These are phyloP conservation scores for Torymus aiolomorphi DNA, from an alignment of 2,888 invertebrate genomes.

Conservation along the genomic window DNA sequence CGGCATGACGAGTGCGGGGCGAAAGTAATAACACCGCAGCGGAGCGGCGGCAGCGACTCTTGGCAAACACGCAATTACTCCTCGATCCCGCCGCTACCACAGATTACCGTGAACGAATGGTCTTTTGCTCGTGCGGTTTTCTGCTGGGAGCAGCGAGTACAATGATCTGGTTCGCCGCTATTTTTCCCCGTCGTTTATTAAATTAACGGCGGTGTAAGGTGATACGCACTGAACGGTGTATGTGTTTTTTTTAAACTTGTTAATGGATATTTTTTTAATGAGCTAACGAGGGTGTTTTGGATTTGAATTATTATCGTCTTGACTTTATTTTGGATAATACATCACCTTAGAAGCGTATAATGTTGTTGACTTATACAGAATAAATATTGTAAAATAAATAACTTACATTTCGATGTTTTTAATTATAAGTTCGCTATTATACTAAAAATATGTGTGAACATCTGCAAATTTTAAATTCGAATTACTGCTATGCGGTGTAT, in stretches of 20 bases:
- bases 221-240: not conserved
- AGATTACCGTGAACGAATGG: conserved; percentile 61
- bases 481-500: not conserved
- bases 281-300: no score
- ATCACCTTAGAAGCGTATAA: no score
- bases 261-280: no score
- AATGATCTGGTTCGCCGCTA: conserved; percentile 16
- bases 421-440: no score
- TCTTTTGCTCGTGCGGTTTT: conserved; percentile 53
- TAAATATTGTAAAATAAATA: no score
- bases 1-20: conserved; percentile 56
- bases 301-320: no score
- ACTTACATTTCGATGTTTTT: no score
- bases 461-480: not conserved
- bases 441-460: conserved; percentile 2
- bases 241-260: no score
- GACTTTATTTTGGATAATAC: no score
- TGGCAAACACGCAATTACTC: conserved; percentile 70
- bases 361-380: no score
- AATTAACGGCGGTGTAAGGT: conserved; percentile 21
- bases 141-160: conserved; percentile 5
- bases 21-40: conserved; percentile 69
- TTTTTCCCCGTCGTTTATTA: conserved; percentile 27
- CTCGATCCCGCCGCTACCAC: conserved; percentile 63
- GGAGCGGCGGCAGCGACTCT: conserved; percentile 56